Evolutionary conservation across 2,888 invertebrate species (phyloP), one percentile per base, ranked within the genome.

Genomic region (Himalopsyche tibetana): DNA sequence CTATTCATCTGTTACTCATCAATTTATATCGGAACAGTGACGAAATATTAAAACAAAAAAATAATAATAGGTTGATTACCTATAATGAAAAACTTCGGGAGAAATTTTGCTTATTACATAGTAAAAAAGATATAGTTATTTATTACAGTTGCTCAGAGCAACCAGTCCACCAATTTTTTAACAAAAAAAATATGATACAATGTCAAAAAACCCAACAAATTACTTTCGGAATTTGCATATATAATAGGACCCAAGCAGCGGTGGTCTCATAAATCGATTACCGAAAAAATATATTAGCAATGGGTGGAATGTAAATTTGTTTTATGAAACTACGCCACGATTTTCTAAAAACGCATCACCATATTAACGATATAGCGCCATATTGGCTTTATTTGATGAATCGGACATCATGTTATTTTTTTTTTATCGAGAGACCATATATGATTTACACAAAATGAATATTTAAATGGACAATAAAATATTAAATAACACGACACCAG

Each of bases 191-290:
- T 63, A 63, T 19, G 63, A 63, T 63, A 63, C 63, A 63, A 63
- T 63, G 19, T 63, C 63, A 28, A 63, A 63, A 80, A 80, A 38
- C 19, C 19, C 38, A 80, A 80, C 80, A 80, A 80, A 80, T 42
- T 80, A 80, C 19, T 63, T 63, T 82, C 11, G 28, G 15, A 82
- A 82, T 82, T 82, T 55, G 82, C 82, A 55, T 82, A 11, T 55
- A 55, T 55, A 82, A 82, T 82, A 28, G 19, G 55, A 11, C 36
- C 17, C 55, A 17, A 82, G 38, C 55, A 55, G 40, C 82, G 82
- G 82, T 82, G 82, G 82, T 82, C 82, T 17, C 55, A 55, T 55
- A 45, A 82, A 82, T 82, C 55, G 82, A 82, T 82, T 55, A 82
- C 28, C 63, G 63, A 63, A 63, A n/a, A 63, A 81, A 81, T 81